A percentile compares a stretch with the other conserved stretches of the same genome.
Conservation (phyloP, 2,113 vertebrate species). For the Centropristis striata region DNA sequence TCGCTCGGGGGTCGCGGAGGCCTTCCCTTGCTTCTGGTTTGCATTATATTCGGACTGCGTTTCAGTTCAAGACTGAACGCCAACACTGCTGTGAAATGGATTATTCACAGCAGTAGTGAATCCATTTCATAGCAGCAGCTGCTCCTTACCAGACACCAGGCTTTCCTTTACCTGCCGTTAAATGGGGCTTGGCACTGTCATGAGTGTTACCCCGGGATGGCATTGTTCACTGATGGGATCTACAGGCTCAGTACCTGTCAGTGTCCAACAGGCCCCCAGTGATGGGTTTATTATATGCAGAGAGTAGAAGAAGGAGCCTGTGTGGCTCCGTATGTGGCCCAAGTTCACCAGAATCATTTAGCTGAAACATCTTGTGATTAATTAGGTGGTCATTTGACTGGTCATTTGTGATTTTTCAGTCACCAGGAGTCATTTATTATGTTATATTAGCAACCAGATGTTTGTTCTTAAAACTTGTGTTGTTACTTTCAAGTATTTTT, state of each 20-base stretch:
- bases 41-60: conserved; percentile 58
- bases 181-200: conserved; percentile 21
- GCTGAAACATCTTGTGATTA: not conserved
- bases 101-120: conserved; percentile 54
- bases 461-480: not conserved
- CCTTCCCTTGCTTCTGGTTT: conserved; percentile 46
- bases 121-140: conserved; percentile 55
- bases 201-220: not conserved
- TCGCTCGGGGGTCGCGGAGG: conserved; percentile 33
- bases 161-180: conserved; percentile 36
- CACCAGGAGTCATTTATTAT: not conserved
- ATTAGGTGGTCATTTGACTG: not conserved
- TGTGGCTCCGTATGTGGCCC: not conserved
- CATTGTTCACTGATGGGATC: not conserved
- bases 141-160: not conserved
- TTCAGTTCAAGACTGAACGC: conserved; percentile 41
- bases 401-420: not conserved
- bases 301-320: not conserved
- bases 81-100: conserved; percentile 55
- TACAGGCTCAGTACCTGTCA: conserved; percentile 8
- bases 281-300: not conserved
- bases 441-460: not conserved
- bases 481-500: not conserved
- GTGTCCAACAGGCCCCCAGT: not conserved
- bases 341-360: not conserved